Base-by-base conservation (phyloP, 2,797 vertebrate species). In the Meda fulgida region DNA sequence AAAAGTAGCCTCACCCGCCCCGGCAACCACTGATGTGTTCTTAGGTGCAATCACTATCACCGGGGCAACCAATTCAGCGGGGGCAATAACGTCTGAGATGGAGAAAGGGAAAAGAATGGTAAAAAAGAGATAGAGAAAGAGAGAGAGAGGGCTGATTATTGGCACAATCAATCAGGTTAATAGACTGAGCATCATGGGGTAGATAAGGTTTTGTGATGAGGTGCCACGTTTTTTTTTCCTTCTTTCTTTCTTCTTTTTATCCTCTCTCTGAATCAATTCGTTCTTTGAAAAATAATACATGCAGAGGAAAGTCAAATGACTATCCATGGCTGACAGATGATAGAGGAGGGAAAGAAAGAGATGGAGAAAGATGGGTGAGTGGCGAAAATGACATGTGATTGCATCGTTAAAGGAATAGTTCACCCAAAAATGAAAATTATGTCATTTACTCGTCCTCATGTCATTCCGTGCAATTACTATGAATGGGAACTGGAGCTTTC, bases 1-100 rank as follows among this genome's bases (percentile, higher is more conserved):
- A 92, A 96, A 80, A 3, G 87, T 92, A 46, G 90, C 78, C 78
- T 96, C 93, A 1, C 87, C 91, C 88, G 93, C 92, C 16, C 96
- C 95, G 0, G 90, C 78, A 40, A 93, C 88, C 21, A 94, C 91
- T 0, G 95, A 96, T 3, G 91, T 92, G 70, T 96, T 96, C 83
- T 26, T 91, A 0, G 96, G 96, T 10, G 94, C 90, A 36, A 96
- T 65, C 7, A 96, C 90, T 5, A 96, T 89, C 72, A 83, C 10
- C 0, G 95, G 94, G 19, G 86, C 92, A 29, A n/a, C 0, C 0
- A 80, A 31, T 70, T 90, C 89, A 0, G 88, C 55, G 0, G 40
- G n/a, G 58, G 89, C 86, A 2, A 0, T 1, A 1, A 90, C 89
- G 88, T 93, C 96, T 96, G 91, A 2, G 5, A 0, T 34, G 60